A percentile compares a stretch with the other conserved stretches of the same genome.
phyloP scores from a whole-genome alignment of 2,113 vertebrate genomes.

The Percina caprodes region DNA sequence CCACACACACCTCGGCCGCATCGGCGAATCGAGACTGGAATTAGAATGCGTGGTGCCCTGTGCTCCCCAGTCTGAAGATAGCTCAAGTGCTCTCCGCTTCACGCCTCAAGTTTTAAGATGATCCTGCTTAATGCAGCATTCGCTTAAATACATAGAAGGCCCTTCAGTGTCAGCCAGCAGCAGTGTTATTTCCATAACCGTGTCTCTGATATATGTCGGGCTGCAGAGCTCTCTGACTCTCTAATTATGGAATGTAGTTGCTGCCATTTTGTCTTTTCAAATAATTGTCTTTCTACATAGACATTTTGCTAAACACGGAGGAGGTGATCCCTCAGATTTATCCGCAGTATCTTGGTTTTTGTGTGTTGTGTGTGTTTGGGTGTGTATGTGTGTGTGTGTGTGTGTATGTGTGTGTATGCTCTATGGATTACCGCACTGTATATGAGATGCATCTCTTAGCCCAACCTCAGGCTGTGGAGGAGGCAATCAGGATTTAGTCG shows the following conservation, averaged over 20 bases:
- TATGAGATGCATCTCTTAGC: conserved; percentile 70
- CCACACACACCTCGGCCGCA: conserved; percentile 80
- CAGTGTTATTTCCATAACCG: conserved; percentile 44
- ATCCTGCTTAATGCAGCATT: conserved; percentile 75
- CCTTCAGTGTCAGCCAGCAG: conserved; percentile 46
- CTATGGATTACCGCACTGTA: conserved; percentile 71
- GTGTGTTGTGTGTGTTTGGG: background rate
- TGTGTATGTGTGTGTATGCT: conserved; percentile 44
- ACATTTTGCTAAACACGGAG: conserved; percentile 58
- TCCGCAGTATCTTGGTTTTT: conserved; percentile 54
- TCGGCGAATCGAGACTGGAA: conserved; percentile 80
- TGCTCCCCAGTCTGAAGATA: conserved; percentile 71
- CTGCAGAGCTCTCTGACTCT: conserved; percentile 32
- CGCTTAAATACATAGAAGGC: conserved; percentile 65
- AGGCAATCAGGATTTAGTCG: conserved; percentile 77
- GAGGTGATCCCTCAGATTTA: conserved; percentile 66
- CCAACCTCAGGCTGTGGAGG: conserved; percentile 68
- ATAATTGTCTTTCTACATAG: conserved; percentile 57
- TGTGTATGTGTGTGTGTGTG: conserved; percentile 30
- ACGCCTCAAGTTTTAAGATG: conserved; percentile 77
- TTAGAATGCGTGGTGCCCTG: conserved; percentile 80
- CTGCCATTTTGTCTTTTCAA: conserved; percentile 69
- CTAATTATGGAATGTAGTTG: conserved; percentile 31
- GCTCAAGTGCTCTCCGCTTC: conserved; percentile 75
- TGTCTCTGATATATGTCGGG: conserved; percentile 4